phyloP scores from a whole-genome alignment of 2,888 invertebrate species.

The Acleris cristana region DNA sequence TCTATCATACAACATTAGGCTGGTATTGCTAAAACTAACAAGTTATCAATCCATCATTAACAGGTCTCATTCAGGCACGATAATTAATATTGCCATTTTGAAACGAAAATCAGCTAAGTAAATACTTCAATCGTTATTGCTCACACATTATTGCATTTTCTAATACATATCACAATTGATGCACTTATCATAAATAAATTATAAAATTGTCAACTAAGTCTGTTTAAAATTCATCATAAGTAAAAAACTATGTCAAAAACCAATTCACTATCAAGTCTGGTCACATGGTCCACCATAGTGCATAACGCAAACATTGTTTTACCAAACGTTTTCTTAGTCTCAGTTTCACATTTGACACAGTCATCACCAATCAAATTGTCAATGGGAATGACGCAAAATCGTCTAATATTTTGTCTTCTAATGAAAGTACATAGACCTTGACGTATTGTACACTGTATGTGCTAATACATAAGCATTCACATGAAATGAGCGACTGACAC shows the following conservation, averaged over 20 bases:
- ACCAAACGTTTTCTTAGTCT: conserved; percentile 66
- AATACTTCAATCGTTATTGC: conserved; percentile 61
- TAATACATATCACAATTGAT: conserved; percentile 80
- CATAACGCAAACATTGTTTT: conserved; percentile 73
- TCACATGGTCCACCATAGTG: conserved; percentile 80
- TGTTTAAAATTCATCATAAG: conserved; percentile 68
- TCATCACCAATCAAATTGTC: conserved; percentile 74
- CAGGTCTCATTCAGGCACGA: conserved; percentile 51
- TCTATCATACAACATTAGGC: conserved; percentile 69
- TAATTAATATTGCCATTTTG: conserved; percentile 63
- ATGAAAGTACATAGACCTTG: conserved; percentile 71
- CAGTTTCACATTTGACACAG: conserved; percentile 72
- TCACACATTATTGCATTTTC: conserved; percentile 64
- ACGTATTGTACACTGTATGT: conserved; percentile 66
- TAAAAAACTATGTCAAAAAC: conserved; percentile 79
- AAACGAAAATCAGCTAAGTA: conserved; percentile 55
- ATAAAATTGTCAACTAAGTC: conserved; percentile 79
- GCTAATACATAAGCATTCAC: conserved; percentile 66
- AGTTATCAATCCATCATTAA: conserved; percentile 46
- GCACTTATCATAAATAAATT: conserved; percentile 82
- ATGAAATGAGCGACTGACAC: conserved; percentile 59
- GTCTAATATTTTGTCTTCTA: conserved; percentile 72
- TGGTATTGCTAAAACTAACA: conserved; percentile 61
- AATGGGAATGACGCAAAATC: conserved; percentile 68
- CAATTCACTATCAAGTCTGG: conserved; percentile 76